These are phyloP conservation scores for Plutomurus gul DNA, from an alignment of 1,140 invertebrate genomes.

Conservation along the genomic window DNA sequence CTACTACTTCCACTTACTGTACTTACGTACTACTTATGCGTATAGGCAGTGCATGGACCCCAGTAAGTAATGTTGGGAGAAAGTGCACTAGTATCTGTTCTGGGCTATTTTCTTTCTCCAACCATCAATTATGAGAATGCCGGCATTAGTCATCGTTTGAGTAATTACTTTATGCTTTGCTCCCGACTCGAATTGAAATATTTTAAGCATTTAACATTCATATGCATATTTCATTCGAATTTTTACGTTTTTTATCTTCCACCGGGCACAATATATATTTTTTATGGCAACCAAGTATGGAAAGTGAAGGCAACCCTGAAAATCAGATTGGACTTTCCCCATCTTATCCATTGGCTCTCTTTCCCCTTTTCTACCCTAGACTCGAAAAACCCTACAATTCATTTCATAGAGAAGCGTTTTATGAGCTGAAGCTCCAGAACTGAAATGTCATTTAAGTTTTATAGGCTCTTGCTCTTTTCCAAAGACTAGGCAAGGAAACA, in stretches of 20 bases:
- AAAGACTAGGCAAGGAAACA: neutral
- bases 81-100: no score
- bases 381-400: neutral
- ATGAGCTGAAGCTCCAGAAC: constrained; percentile 14
- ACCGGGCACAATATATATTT: constrained; percentile 15
- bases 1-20: no score
- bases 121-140: constrained; percentile 7
- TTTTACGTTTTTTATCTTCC: constrained; percentile 22
- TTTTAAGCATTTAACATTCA: constrained; percentile 25
- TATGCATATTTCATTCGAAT: constrained; percentile 25
- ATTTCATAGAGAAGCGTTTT: constrained; percentile 28
- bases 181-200: constrained; percentile 28
- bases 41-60: no score
- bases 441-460: constrained; percentile 28
- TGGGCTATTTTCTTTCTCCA: constrained; percentile 13
- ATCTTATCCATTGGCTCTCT: neutral
- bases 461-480: constrained; percentile 15
- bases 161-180: constrained; percentile 24
- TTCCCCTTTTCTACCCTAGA: neutral
- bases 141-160: constrained; percentile 26
- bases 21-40: no score
- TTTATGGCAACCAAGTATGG: neutral
- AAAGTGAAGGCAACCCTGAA: neutral
- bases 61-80: no score
- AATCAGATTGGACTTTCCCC: neutral